A percentile compares a stretch with the other conserved stretches of the same genome.
Evolutionary conservation across 2,113 vertebrate genomes (phyloP).

Genomic region (Butorides virescens): DNA sequence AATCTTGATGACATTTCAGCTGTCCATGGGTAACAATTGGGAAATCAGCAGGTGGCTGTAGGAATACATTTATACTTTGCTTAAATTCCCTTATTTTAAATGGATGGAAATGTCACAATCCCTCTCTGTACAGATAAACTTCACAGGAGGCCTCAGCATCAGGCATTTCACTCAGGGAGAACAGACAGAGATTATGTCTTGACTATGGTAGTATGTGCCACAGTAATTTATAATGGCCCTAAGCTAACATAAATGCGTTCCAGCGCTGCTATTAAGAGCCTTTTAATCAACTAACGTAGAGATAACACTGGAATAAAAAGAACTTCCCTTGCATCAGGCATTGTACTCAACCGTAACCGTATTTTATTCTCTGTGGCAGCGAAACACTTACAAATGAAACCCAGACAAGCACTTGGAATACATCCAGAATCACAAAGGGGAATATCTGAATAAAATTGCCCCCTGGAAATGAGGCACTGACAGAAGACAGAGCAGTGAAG

Average conservation of each 20-base stretch:
- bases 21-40: not conserved
- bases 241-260: not conserved
- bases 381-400: not conserved
- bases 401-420: not conserved
- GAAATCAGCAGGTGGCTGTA: not conserved
- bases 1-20: not conserved
- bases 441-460: not conserved
- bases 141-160: not conserved
- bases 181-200: not conserved
- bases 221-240: not conserved
- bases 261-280: not conserved
- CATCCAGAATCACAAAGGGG: not conserved
- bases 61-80: not conserved
- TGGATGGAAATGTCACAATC: not conserved
- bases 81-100: not conserved
- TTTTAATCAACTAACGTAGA: not conserved
- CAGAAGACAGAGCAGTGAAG: not conserved
- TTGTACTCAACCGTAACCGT: not conserved
- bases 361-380: not conserved
- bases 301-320: not conserved
- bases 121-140: not conserved
- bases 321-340: not conserved
- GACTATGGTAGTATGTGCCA: not conserved
- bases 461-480: not conserved
- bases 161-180: not conserved